Conservation (phyloP, 2,113 vertebrate species). For the Acanthochromis polyacanthus region DNA sequence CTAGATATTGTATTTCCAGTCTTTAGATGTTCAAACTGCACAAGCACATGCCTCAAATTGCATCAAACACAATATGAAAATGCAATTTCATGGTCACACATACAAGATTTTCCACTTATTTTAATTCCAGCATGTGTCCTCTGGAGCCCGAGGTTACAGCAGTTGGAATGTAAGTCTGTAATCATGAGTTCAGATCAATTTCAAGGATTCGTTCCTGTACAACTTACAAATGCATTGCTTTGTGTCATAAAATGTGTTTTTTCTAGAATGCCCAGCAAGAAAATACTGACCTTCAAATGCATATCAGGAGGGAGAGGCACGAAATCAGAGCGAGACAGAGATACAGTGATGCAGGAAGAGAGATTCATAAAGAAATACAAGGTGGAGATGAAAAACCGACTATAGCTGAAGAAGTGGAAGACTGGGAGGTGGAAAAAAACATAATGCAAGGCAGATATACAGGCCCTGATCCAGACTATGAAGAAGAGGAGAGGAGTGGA, state of each 20-base stretch:
- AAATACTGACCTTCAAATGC: conserved; percentile 32
- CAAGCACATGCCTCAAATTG: not conserved
- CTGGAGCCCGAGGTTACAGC: conserved; percentile 72
- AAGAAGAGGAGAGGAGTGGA: conserved; percentile 73
- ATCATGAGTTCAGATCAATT: not conserved
- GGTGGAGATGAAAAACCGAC: conserved; percentile 28
- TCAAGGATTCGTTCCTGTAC: not conserved
- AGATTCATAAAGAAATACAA: not conserved
- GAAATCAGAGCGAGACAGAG: conserved; percentile 6
- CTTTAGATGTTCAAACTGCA: conserved; percentile 10
- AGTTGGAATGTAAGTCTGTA: conserved; percentile 70
- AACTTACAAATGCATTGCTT: not conserved
- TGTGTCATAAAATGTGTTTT: conserved; percentile 18
- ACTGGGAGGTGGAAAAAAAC: conserved; percentile 21
- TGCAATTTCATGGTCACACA: conserved; percentile 5
- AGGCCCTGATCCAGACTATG: conserved; percentile 45
- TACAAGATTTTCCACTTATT: conserved; percentile 22
- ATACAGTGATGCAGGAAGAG: conserved; percentile 37
- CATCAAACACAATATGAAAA: conserved; percentile 22
- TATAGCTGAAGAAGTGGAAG: conserved; percentile 4
- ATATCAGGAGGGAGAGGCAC: conserved; percentile 1
- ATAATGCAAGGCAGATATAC: not conserved
- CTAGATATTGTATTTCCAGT: not conserved
- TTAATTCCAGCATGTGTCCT: conserved; percentile 59
- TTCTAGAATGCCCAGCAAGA: conserved; percentile 61